Evolutionary conservation across 2,113 vertebrate genomes (phyloP).

Genomic region (Mustelus asterias): DNA sequence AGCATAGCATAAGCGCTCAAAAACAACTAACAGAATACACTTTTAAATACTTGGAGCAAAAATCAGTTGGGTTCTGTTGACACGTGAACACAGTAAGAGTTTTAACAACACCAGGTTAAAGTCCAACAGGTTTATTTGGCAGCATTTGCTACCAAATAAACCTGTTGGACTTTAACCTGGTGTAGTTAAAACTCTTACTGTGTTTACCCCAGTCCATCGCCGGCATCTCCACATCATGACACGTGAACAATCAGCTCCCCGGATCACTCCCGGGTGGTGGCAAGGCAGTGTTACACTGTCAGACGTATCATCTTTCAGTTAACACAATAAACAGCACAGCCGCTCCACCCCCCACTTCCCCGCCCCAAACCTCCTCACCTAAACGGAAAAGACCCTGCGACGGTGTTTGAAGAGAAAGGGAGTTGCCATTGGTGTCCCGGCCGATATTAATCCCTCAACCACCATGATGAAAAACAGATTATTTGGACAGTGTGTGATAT

Average conservation of each 20-base stretch:
- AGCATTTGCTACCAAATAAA: too few relatives aligned
- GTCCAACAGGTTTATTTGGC: too few relatives aligned
- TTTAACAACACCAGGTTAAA: too few relatives aligned
- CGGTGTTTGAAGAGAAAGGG: not conserved
- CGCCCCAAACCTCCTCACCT: not conserved
- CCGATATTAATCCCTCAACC: not conserved
- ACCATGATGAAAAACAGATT: not conserved
- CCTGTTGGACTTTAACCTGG: too few relatives aligned
- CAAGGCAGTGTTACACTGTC: too few relatives aligned
- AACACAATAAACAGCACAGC: not conserved
- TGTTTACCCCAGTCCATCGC: too few relatives aligned
- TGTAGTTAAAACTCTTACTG: too few relatives aligned
- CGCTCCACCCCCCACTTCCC: too few relatives aligned
- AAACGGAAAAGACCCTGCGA: not conserved
- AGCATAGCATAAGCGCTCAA: not conserved
- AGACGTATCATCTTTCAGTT: not conserved
- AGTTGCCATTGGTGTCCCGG: not conserved
- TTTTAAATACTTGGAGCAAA: not conserved
- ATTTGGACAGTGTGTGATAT: not conserved
- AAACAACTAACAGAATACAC: not conserved
- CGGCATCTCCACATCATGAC: too few relatives aligned
- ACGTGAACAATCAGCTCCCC: too few relatives aligned
- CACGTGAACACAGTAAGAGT: too few relatives aligned
- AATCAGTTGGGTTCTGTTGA: not conserved
- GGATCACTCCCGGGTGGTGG: not conserved